Conservation (phyloP, 2,888 invertebrate genomes). For the Alcis repandata region DNA sequence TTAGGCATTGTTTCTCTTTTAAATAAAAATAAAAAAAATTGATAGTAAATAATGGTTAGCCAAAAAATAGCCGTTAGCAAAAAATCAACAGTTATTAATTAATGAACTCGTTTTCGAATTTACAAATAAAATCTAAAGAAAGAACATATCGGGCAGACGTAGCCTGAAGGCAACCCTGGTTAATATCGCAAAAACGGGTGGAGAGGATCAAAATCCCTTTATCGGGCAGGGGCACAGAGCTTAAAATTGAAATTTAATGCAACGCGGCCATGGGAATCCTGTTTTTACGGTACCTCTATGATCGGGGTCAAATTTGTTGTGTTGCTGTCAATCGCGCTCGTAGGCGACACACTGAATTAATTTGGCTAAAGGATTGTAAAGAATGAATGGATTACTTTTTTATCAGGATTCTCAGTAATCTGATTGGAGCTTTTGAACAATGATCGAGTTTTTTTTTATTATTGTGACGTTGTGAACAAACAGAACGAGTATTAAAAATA, state of each 20-base stretch:
- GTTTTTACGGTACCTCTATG: conserved; percentile 33
- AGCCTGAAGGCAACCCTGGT: conserved; percentile 50
- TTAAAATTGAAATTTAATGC: conserved; percentile 77
- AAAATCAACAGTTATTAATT: background rate
- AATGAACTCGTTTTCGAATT: background rate
- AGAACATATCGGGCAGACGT: conserved; percentile 7
- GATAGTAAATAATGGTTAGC: too few species aligned
- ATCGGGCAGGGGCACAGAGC: conserved; percentile 72
- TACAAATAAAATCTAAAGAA: background rate
- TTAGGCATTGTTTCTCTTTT: too few species aligned
- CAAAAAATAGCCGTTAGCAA: too few species aligned
- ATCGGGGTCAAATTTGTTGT: conserved; percentile 28
- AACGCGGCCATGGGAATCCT: conserved; percentile 28
- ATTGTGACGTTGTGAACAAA: background rate
- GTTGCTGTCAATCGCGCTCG: conserved; percentile 31
- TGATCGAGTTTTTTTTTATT: background rate
- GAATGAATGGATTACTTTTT: conserved; percentile 15
- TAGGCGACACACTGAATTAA: conserved; percentile 27
- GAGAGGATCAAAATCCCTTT: conserved; percentile 75
- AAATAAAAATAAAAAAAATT: too few species aligned
- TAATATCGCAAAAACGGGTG: conserved; percentile 60
- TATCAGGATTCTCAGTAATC: background rate
- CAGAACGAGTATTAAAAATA: too few species aligned
- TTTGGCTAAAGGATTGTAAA: conserved; percentile 20
- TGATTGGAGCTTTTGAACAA: background rate